phyloP scores from a whole-genome alignment of 2,888 invertebrate species.

The Endomychus coccineus region DNA sequence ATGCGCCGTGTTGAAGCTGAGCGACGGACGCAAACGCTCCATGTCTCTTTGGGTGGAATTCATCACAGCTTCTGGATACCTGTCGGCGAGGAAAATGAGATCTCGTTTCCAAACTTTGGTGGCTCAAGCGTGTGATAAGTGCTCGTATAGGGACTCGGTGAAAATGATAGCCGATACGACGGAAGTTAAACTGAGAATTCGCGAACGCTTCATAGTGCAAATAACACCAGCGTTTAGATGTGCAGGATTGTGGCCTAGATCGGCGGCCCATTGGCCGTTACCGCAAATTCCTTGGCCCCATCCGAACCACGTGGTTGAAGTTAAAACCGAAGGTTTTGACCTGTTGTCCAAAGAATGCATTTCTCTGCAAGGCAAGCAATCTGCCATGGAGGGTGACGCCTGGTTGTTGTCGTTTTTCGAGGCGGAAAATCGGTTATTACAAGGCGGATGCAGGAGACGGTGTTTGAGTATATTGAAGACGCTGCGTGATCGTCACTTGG shows the following conservation, averaged over 20 bases:
- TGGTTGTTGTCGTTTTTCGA: slow-evolving; percentile 76
- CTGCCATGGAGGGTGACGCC: slow-evolving; percentile 77
- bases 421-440: slow-evolving; percentile 68
- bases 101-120: slow-evolving; percentile 73
- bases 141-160: slow-evolving; percentile 69
- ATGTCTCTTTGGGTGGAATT: slow-evolving; percentile 89
- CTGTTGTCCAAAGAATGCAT: slow-evolving; percentile 67
- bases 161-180: slow-evolving; percentile 79
- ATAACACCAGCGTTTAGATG: slow-evolving; percentile 81
- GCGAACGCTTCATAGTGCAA: slow-evolving; percentile 73
- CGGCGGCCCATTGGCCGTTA: slow-evolving; percentile 75
- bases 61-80: slow-evolving; percentile 79
- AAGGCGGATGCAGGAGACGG: slow-evolving; percentile 64
- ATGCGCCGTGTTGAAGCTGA: slow-evolving; percentile 75
- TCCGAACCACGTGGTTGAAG: slow-evolving; percentile 69
- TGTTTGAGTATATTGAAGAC: slow-evolving; percentile 74
- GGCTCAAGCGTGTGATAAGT: slow-evolving; percentile 74
- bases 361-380: slow-evolving; percentile 62
- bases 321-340: slow-evolving; percentile 80
- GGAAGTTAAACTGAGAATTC: slow-evolving; percentile 69
- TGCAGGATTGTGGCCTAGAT: slow-evolving; percentile 77
- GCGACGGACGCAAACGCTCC: slow-evolving; percentile 78
- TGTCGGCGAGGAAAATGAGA: slow-evolving; percentile 76
- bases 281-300: slow-evolving; percentile 75
- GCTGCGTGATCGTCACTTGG: slow-evolving; percentile 69